Evolutionary conservation across 2,888 invertebrate genomes (phyloP).

Genomic region (Amphipyra tragopoginis): DNA sequence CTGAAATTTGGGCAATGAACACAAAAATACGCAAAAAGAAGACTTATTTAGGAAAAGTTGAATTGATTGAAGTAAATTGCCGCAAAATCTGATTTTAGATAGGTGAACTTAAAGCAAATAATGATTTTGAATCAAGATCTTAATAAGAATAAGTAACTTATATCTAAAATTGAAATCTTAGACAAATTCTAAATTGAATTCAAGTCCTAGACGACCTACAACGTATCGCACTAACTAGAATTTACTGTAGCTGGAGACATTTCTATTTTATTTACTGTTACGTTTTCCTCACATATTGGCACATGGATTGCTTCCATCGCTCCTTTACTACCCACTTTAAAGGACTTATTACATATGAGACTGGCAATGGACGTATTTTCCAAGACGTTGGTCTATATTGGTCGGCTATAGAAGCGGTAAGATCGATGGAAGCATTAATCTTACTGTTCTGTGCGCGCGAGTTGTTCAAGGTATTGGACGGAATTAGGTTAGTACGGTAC

Average conservation of each 20-base stretch:
- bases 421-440: constrained; percentile 52
- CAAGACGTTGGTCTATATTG: constrained; percentile 14
- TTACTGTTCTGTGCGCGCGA: constrained; percentile 28
- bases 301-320: constrained; percentile 23
- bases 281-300: constrained; percentile 31
- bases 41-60: not conserved
- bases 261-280: constrained; percentile 47
- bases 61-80: not conserved
- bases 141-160: not conserved
- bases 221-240: constrained; percentile 29
- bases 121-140: not conserved
- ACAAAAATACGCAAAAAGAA: not conserved
- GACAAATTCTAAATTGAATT: constrained; percentile 9
- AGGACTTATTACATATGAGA: not conserved
- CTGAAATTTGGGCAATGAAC: not conserved
- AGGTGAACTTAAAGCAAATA: not conserved
- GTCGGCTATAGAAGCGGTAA: constrained; percentile 2
- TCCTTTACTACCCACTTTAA: not conserved
- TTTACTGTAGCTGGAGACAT: constrained; percentile 28
- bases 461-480: constrained; percentile 37
- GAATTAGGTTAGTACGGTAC: constrained; percentile 50
- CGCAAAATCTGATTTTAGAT: not conserved
- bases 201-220: constrained; percentile 20
- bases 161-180: not conserved
- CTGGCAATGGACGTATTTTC: constrained; percentile 18